These are phyloP conservation scores for Arenaria interpres DNA, from an alignment of 2,113 vertebrate genomes.

Conservation along the genomic window DNA sequence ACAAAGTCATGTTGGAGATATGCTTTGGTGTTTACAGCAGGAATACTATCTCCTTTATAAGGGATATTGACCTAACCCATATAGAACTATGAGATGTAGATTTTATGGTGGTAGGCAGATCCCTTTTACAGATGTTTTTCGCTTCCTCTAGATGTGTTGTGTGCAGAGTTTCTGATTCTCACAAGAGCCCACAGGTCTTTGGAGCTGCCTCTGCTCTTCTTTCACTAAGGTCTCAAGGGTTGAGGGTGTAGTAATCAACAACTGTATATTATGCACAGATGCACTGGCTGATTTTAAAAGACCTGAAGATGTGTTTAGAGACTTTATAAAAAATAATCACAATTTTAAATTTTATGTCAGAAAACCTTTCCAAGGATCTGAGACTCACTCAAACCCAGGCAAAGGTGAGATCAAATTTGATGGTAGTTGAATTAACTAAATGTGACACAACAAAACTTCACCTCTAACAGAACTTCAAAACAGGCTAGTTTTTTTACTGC, in stretches of 20 bases:
- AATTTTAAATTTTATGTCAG: neutral
- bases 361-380: neutral
- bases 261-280: neutral
- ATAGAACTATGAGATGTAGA: neutral
- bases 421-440: neutral
- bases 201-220: neutral
- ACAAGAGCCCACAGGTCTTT: neutral
- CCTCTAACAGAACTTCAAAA: neutral
- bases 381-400: neutral
- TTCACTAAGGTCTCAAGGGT: neutral
- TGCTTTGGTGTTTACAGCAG: neutral
- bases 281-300: neutral
- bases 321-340: neutral
- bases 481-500: neutral
- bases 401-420: neutral
- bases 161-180: neutral
- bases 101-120: neutral
- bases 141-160: neutral
- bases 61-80: rapidly evolving
- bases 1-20: neutral
- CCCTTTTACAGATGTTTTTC: neutral
- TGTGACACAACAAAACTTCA: neutral
- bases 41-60: neutral
- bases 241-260: neutral
- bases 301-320: neutral